Percentiles rank a stretch among this genome's conserved stretches.
Evolutionary conservation across 2,797 vertebrate species (phyloP).

Genomic region (Lepus oiostolus): DNA sequence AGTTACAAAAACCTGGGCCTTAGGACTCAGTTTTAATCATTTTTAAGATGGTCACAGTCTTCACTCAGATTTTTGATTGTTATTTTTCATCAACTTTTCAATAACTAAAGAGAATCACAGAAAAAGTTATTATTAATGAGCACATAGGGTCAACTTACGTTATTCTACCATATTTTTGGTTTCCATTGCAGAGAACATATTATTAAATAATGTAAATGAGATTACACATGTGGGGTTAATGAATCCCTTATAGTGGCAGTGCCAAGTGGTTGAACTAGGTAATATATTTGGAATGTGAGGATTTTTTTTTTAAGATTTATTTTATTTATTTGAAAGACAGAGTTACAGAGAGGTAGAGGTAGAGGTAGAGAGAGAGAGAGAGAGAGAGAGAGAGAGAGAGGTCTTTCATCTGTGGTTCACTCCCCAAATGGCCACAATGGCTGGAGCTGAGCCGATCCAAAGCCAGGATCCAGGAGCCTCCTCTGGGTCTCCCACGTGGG

Average conservation of each 20-base stretch:
- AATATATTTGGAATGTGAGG: neutral
- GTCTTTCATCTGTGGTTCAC: too few species aligned
- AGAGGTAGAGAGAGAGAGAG: neutral
- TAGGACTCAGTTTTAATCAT: neutral
- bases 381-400: too few species aligned
- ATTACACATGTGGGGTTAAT: neutral
- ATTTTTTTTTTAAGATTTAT: slow-evolving; percentile 1
- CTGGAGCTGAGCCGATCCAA: too few species aligned
- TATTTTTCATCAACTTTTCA: slow-evolving; percentile 7
- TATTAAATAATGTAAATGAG: neutral
- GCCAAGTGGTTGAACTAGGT: neutral
- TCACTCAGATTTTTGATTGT: slow-evolving; percentile 28
- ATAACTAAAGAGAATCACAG: neutral
- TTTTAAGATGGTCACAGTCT: slow-evolving; percentile 29
- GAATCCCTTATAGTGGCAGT: neutral
- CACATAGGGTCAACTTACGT: neutral
- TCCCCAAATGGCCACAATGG: too few species aligned
- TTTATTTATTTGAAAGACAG: too few species aligned
- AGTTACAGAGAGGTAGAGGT: neutral
- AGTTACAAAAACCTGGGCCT: slow-evolving; percentile 1
- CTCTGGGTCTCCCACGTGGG: too few species aligned
- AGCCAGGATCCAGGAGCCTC: too few species aligned
- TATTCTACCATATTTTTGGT: neutral
- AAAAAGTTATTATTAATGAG: slow-evolving; percentile 7
- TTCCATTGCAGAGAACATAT: neutral